Conservation (phyloP, 2,888 invertebrate species). For the Oasisia sp. region DNA sequence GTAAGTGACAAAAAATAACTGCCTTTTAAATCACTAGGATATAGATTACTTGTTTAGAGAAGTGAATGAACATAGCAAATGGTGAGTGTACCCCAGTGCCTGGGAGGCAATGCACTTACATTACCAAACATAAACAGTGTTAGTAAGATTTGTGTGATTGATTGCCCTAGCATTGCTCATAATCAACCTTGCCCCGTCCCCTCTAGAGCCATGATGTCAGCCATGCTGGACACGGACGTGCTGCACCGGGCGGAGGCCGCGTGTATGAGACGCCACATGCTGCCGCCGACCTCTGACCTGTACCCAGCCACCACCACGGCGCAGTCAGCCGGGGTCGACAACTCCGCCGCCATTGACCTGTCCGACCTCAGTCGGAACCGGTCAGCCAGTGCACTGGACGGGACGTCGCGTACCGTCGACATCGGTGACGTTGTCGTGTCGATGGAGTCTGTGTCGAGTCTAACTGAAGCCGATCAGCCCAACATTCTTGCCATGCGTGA, state of each 20-base stretch:
- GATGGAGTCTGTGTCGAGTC: background rate
- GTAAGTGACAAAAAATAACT: no score
- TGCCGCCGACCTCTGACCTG: conserved; percentile 18
- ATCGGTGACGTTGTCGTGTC: background rate
- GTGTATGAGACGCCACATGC: background rate
- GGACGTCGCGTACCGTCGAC: background rate
- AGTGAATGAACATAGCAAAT: no score
- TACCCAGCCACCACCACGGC: conserved; percentile 26
- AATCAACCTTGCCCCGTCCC: background rate
- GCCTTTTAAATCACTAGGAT: no score
- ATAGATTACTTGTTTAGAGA: no score
- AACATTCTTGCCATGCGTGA: background rate
- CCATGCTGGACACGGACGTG: background rate
- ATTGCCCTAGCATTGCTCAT: background rate
- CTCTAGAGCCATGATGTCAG: background rate
- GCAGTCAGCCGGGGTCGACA: background rate
- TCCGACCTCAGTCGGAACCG: background rate
- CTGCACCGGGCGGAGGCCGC: background rate
- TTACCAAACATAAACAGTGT: no score
- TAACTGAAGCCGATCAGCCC: background rate
- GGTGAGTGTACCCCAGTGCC: no score
- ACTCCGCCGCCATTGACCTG: background rate
- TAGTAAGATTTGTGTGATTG: background rate
- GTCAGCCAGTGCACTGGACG: background rate
- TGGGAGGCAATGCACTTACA: no score